Conservation (phyloP, 2,888 invertebrate genomes). For the Dolichomitus sp. region DNA sequence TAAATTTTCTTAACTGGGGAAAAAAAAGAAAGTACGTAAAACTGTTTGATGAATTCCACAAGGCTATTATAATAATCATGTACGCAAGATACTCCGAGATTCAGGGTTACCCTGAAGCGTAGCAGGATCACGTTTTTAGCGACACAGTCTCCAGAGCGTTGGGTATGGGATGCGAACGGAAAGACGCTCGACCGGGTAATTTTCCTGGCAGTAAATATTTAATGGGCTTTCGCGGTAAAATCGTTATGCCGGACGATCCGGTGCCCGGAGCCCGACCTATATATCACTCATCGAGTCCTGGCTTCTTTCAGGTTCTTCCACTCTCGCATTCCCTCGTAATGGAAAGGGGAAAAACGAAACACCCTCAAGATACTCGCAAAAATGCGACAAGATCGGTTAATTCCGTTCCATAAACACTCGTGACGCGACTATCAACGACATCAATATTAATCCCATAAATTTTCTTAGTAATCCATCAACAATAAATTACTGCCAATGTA, state of each 20-base stretch:
- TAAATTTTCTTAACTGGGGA: neutral
- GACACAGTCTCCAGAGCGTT: neutral
- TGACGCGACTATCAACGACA: neutral
- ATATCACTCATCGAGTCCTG: slow-evolving; percentile 30
- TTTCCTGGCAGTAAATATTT: slow-evolving; percentile 75
- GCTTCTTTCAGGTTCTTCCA: slow-evolving; percentile 14
- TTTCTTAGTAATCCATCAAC: neutral
- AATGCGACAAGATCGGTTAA: slow-evolving; percentile 23
- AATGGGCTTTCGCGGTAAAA: slow-evolving; percentile 71
- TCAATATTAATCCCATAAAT: neutral
- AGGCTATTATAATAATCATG: slow-evolving; percentile 22
- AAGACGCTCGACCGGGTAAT: slow-evolving; percentile 67
- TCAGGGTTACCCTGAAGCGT: neutral
- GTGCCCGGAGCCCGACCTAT: slow-evolving; percentile 24
- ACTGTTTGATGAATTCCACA: slow-evolving; percentile 12
- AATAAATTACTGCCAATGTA: neutral
- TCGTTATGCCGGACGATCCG: slow-evolving; percentile 61
- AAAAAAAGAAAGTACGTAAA: neutral
- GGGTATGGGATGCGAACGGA: slow-evolving; percentile 16
- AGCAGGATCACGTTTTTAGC: slow-evolving; percentile 17
- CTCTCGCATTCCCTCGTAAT: slow-evolving; percentile 25
- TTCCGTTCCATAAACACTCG: slow-evolving; percentile 1
- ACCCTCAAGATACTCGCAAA: slow-evolving; percentile 24
- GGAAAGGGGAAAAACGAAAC: slow-evolving; percentile 46
- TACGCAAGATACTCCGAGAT: neutral